phyloP scores from a whole-genome alignment of 2,888 invertebrate species.

The Amblyteles armatorius region DNA sequence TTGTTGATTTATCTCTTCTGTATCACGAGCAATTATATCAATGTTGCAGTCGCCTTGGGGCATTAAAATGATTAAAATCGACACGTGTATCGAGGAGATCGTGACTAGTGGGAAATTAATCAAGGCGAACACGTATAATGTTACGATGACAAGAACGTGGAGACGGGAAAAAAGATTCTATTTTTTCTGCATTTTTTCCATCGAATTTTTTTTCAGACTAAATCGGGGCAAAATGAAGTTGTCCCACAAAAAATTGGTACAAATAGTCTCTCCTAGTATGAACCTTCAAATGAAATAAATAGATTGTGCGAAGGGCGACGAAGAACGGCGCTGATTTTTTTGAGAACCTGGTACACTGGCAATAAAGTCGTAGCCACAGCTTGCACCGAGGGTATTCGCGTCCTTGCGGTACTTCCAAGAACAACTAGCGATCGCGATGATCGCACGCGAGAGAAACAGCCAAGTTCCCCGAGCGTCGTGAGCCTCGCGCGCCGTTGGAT shows the following conservation, averaged over 20 bases:
- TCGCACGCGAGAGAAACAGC: conserved; percentile 69
- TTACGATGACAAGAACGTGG: conserved; percentile 22
- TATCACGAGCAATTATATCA: conserved; percentile 27
- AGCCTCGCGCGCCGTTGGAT: conserved; percentile 44
- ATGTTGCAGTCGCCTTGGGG: conserved; percentile 28
- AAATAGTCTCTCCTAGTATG: neutral
- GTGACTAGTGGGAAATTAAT: conserved; percentile 59
- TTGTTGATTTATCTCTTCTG: conserved; percentile 40
- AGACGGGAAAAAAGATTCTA: neutral
- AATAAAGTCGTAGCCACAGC: conserved; percentile 8
- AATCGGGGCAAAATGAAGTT: neutral
- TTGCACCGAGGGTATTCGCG: conserved; percentile 57
- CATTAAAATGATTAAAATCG: conserved; percentile 55
- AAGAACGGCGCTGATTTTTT: conserved; percentile 14
- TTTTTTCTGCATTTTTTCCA: neutral
- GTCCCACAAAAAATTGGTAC: neutral
- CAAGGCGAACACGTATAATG: conserved; percentile 15
- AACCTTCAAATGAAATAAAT: neutral
- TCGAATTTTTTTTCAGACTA: neutral
- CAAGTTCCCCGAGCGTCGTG: conserved; percentile 51
- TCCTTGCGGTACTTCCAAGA: conserved; percentile 77
- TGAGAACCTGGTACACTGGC: neutral
- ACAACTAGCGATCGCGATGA: conserved; percentile 68
- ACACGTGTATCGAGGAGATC: conserved; percentile 32
- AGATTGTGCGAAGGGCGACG: neutral